phyloP scores from a whole-genome alignment of 37 sponge, comb jelly and placozoan genomes.

The Halichondria panicea region DNA sequence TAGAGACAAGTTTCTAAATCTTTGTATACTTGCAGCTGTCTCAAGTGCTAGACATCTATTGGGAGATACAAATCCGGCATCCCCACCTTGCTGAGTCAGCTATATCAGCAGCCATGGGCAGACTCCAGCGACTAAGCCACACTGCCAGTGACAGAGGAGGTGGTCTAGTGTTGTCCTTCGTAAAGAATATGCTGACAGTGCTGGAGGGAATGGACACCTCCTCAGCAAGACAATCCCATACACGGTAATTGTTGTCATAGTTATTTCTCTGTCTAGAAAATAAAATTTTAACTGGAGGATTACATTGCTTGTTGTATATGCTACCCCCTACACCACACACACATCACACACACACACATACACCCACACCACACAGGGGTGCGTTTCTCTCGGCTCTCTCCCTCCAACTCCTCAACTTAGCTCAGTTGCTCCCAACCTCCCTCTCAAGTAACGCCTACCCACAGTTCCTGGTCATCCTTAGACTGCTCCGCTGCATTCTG shows the following conservation, averaged over 20 bases:
- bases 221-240: too few species aligned
- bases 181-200: neutral
- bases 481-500: too few species aligned
- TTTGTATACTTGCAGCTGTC: neutral
- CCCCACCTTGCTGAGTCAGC: constrained; percentile 2
- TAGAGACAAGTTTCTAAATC: too few species aligned
- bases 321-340: neutral
- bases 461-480: too few species aligned
- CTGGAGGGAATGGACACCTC: constrained; percentile 1
- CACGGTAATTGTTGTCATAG: too few species aligned
- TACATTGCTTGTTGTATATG: neutral
- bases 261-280: too few species aligned
- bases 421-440: too few species aligned
- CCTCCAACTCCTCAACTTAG: too few species aligned
- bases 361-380: neutral
- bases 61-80: constrained; percentile 23
- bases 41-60: constrained; percentile 3
- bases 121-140: constrained; percentile 1
- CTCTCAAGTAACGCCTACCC: too few species aligned
- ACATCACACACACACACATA: constrained; percentile 4
- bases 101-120: neutral
- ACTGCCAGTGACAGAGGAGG: too few species aligned
- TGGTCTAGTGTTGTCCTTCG: neutral
- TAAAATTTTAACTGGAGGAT: too few species aligned
- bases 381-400: too few species aligned